Conservation (phyloP, 2,888 invertebrate species). For the Kryphioiulus occultus region DNA sequence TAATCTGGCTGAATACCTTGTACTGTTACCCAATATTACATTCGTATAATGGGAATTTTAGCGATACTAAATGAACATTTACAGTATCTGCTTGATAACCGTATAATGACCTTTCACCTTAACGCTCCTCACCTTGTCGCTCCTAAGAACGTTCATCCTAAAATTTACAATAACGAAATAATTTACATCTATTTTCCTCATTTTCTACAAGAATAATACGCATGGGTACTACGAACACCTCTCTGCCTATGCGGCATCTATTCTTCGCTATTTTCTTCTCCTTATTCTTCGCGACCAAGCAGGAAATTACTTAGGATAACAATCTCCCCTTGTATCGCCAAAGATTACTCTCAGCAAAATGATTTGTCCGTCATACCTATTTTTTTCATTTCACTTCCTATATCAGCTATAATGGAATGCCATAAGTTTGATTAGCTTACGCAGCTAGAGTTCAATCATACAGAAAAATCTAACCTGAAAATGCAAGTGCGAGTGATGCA, state of each 20-base stretch:
- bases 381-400: slow-evolving; percentile 28
- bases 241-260: not conserved
- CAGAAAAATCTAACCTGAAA: slow-evolving; percentile 36
- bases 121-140: too few species aligned
- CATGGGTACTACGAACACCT: too few species aligned
- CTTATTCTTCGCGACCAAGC: slow-evolving; percentile 12
- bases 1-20: too few species aligned
- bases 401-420: slow-evolving; percentile 12
- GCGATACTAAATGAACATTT: too few species aligned
- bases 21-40: too few species aligned
- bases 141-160: too few species aligned
- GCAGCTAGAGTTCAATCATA: slow-evolving; percentile 35
- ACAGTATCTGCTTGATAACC: too few species aligned
- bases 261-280: not conserved
- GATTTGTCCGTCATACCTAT: slow-evolving; percentile 42
- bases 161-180: too few species aligned
- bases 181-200: too few species aligned
- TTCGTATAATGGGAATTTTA: too few species aligned
- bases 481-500: not conserved
- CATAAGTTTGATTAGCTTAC: slow-evolving; percentile 45
- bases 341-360: slow-evolving; percentile 45
- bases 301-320: slow-evolving; percentile 49
- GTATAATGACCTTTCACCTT: too few species aligned
- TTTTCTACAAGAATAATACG: too few species aligned
- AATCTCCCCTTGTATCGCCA: slow-evolving; percentile 45